Conservation (phyloP, 2,797 vertebrate species). For the Typhlichthys eigenmanni region DNA sequence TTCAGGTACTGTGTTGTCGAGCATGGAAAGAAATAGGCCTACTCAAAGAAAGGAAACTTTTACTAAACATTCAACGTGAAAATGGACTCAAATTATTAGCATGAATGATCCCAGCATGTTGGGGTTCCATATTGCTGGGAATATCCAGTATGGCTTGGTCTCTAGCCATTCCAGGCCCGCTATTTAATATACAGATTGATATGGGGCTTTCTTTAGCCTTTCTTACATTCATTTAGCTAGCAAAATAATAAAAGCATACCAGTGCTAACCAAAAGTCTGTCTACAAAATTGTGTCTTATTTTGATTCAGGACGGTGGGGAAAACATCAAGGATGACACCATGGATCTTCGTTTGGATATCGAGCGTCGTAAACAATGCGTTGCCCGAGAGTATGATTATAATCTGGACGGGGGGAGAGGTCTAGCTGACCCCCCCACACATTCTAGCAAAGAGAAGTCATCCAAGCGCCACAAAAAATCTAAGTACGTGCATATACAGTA, state of each 20-base stretch:
- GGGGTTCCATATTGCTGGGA: conserved; percentile 20
- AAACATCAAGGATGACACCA: conserved; percentile 86
- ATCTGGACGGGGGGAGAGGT: conserved; percentile 83
- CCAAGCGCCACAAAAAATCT: conserved; percentile 85
- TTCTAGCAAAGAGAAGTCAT: conserved; percentile 84
- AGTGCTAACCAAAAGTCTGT: conserved; percentile 73
- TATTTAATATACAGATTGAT: conserved; percentile 4
- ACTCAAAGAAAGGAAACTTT: conserved; percentile 20
- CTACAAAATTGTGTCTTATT: conserved; percentile 67
- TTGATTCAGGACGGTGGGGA: conserved; percentile 82
- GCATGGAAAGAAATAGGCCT: conserved; percentile 37
- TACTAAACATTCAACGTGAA: conserved; percentile 21
- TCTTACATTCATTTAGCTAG: conserved; percentile 40
- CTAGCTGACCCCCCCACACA: conserved; percentile 80
- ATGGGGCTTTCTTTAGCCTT: not conserved
- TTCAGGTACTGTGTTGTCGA: conserved; percentile 20
- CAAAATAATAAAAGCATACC: conserved; percentile 28
- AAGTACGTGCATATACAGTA: conserved; percentile 68
- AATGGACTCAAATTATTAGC: conserved; percentile 28
- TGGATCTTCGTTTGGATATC: conserved; percentile 96
- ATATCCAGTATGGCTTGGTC: conserved; percentile 24
- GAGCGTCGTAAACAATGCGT: conserved; percentile 94
- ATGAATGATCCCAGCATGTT: conserved; percentile 26
- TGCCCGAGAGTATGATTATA: conserved; percentile 83
- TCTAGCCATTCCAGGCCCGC: conserved; percentile 25